Conservation (phyloP, 2,888 invertebrate species). For the Drosophila buzzatii region DNA sequence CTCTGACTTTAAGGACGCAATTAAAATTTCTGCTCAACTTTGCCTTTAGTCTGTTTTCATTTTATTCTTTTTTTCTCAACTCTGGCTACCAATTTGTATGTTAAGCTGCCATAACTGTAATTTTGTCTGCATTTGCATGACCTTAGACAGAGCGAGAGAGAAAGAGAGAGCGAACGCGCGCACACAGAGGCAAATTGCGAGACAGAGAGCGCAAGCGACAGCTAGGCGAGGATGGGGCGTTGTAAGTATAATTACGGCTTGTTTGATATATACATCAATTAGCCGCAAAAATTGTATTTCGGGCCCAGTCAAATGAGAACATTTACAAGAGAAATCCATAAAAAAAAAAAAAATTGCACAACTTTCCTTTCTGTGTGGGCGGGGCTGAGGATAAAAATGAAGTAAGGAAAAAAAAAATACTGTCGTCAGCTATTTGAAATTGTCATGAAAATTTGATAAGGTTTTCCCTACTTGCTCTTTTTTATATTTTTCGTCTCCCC, state of each 20-base stretch:
- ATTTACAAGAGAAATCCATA: slow-evolving; percentile 71
- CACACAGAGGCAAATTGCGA: not conserved
- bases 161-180: too few species aligned
- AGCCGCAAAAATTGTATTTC: slow-evolving; percentile 71
- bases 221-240: not conserved
- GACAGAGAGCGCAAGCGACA: not conserved
- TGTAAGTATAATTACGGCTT: slow-evolving; percentile 34
- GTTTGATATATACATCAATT: slow-evolving; percentile 71
- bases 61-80: not conserved
- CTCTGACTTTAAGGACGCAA: slow-evolving; percentile 6
- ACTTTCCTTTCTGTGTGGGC: slow-evolving; percentile 37
- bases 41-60: not conserved
- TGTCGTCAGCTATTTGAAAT: slow-evolving; percentile 75
- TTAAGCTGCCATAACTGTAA: slow-evolving; percentile 61
- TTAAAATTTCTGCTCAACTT: slow-evolving; percentile 7
- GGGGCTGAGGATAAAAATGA: not conserved
- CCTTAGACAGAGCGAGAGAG: not conserved
- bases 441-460: slow-evolving; percentile 74
- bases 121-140: slow-evolving; percentile 35
- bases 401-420: slow-evolving; percentile 27
- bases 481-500: slow-evolving; percentile 36
- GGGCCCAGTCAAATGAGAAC: slow-evolving; percentile 43
- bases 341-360: slow-evolving; percentile 47
- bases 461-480: slow-evolving; percentile 48
- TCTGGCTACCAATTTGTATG: slow-evolving; percentile 59